Evolutionary conservation across 2,113 vertebrate genomes (phyloP), one percentile per base, ranked within the genome.

Genomic region (Pheucticus melanocephalus): DNA sequence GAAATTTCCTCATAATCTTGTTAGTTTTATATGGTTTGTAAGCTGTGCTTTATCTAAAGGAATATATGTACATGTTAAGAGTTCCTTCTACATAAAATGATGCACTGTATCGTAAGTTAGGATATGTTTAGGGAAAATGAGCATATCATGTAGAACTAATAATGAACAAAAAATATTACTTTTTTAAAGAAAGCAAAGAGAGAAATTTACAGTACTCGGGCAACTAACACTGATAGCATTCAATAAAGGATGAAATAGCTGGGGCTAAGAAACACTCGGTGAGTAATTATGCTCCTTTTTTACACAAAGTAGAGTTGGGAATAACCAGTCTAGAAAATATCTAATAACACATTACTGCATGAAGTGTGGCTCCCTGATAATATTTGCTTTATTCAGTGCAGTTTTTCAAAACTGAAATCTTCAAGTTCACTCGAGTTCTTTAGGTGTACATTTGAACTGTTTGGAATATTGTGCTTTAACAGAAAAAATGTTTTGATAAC

Each of bases 1-100:
- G 86, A 97, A 81, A 97, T 96, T 94, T 97, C 84, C 68, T 82
- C 61, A 35, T 44, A 88, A 82, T 56, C 28, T 92, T 92, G 18
- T 15, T 83, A 27, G 39, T 86, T 94, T 66, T n/a, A 31, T 81
- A 60, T 66, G 42, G 51, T 96, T 82, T 81, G 47, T 81, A 85
- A 93, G 16, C 61, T 92, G 35, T 77, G 16, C 4, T 83, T 84
- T 88, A 47, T 92, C 39, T 82, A 63, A 92, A 91, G 57, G 60
- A 83, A 92, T 22, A 44, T 63, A 73, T 39, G 10, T 7, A 63
- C 6, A 44, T 48, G 42, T 86, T 86, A 89, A 87, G 84, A 90
- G 33, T 91, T 21, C 5, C 96, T 95, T 95, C 72, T 64, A 79
- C 28, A 22, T 65, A 84, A 93, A 91, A 78, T 78, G 40, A 21